Conservation (phyloP, 2,888 invertebrate genomes). For the Anthophora plumipes region DNA sequence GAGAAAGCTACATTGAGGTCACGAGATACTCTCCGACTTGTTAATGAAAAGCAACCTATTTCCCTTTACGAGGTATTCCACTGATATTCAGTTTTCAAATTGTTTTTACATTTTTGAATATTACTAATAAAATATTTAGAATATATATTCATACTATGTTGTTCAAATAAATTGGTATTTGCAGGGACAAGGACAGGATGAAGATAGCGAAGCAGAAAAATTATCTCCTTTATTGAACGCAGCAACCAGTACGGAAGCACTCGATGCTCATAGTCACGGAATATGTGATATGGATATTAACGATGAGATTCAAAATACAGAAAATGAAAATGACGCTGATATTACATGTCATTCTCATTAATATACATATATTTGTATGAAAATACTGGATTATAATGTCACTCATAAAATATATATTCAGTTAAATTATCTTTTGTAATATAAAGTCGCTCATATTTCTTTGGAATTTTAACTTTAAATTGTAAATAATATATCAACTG, state of each 20-base stretch:
- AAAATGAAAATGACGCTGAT: conserved; percentile 78
- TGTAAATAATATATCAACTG: conserved; percentile 46
- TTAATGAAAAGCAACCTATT: conserved; percentile 86
- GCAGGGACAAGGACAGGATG: conserved; percentile 86
- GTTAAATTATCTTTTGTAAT: conserved; percentile 40
- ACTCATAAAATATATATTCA: conserved; percentile 32
- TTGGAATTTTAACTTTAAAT: conserved; percentile 14
- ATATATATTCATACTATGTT: neutral
- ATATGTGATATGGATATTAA: conserved; percentile 81
- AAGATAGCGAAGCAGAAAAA: conserved; percentile 94
- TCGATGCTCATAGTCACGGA: conserved; percentile 76
- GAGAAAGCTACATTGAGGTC: conserved; percentile 82
- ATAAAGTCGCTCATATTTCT: conserved; percentile 23
- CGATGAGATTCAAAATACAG: conserved; percentile 81
- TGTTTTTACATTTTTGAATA: neutral
- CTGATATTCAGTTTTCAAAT: neutral
- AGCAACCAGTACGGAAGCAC: conserved; percentile 80
- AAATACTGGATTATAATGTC: conserved; percentile 27
- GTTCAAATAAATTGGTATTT: conserved; percentile 27
- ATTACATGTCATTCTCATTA: conserved; percentile 80
- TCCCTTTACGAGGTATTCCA: conserved; percentile 79
- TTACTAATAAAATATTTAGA: conserved; percentile 4
- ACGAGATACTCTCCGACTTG: conserved; percentile 87
- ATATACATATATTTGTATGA: conserved; percentile 26
- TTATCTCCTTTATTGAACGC: conserved; percentile 90